A percentile compares a stretch with the other conserved stretches of the same genome.
Conservation (phyloP, 2,888 invertebrate species). For the Lithophane leautieri region DNA sequence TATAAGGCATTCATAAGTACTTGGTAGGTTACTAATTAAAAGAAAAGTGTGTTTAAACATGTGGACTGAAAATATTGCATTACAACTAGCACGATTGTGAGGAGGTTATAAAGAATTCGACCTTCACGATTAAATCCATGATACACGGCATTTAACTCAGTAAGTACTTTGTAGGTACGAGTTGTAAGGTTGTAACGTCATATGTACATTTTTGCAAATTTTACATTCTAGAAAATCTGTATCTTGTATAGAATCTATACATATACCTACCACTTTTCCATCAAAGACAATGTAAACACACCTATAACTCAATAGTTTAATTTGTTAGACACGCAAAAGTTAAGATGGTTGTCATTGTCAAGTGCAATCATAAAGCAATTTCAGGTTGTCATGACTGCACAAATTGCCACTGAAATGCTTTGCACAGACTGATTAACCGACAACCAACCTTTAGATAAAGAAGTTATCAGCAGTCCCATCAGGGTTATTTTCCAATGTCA, state of each 20-base stretch:
- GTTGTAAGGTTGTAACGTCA: slow-evolving; percentile 26
- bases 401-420: slow-evolving; percentile 25
- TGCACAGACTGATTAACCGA: slow-evolving; percentile 27
- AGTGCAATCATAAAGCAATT: slow-evolving; percentile 55
- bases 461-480: slow-evolving; percentile 28
- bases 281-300: not conserved
- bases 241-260: not conserved
- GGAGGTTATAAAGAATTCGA: slow-evolving; percentile 66
- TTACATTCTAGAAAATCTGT: slow-evolving; percentile 11
- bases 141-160: slow-evolving; percentile 36
- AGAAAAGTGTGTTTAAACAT: slow-evolving; percentile 46
- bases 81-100: slow-evolving; percentile 48
- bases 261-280: not conserved
- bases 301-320: not conserved
- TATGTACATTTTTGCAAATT: slow-evolving; percentile 20
- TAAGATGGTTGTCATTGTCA: slow-evolving; percentile 29
- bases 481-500: slow-evolving; percentile 30
- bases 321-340: slow-evolving; percentile 10
- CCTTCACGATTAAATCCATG: slow-evolving; percentile 66
- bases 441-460: slow-evolving; percentile 38
- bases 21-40: slow-evolving; percentile 25
- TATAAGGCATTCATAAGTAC: not conserved
- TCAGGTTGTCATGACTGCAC: slow-evolving; percentile 37
- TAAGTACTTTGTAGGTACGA: slow-evolving; percentile 21
- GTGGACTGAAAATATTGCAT: slow-evolving; percentile 52